Percentiles rank a stretch among this genome's conserved stretches.
Conservation (phyloP, 2,113 vertebrate species). For the Ursus arctos region DNA sequence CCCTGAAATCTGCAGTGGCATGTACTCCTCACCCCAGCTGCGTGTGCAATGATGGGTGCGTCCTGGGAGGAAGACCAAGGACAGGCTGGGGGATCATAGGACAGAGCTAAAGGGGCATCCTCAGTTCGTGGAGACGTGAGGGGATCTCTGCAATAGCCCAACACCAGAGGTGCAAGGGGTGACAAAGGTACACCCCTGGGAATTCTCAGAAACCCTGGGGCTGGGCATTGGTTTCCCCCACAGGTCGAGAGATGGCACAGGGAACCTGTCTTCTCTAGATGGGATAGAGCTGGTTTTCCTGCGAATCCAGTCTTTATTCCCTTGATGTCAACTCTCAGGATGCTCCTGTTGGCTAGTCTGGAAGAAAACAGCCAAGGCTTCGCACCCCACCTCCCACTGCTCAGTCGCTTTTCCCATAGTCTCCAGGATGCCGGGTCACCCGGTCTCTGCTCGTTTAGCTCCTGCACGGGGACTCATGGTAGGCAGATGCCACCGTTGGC, state of each 20-base stretch:
- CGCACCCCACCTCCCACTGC: neutral
- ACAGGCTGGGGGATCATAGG: neutral
- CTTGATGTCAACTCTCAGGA: neutral
- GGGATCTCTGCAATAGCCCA: neutral
- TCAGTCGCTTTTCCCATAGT: neutral
- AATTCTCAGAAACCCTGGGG: neutral
- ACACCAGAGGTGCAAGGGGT: neutral
- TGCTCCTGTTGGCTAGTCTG: neutral
- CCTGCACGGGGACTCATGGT: neutral
- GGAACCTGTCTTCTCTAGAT: neutral
- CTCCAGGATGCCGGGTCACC: neutral
- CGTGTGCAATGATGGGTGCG: neutral
- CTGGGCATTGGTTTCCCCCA: neutral
- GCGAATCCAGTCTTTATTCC: neutral
- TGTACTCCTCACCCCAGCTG: neutral
- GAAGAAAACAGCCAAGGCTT: neutral
- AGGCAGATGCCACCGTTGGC: neutral
- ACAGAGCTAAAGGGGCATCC: neutral
- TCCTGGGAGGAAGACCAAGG: neutral
- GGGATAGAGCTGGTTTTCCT: neutral
- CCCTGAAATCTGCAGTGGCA: fast-evolving
- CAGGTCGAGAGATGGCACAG: neutral
- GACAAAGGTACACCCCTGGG: neutral
- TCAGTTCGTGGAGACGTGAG: neutral
- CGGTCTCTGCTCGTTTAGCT: neutral